Evolutionary conservation across 2,797 vertebrate genomes (phyloP).

Genomic region (Mastacembelus armatus): DNA sequence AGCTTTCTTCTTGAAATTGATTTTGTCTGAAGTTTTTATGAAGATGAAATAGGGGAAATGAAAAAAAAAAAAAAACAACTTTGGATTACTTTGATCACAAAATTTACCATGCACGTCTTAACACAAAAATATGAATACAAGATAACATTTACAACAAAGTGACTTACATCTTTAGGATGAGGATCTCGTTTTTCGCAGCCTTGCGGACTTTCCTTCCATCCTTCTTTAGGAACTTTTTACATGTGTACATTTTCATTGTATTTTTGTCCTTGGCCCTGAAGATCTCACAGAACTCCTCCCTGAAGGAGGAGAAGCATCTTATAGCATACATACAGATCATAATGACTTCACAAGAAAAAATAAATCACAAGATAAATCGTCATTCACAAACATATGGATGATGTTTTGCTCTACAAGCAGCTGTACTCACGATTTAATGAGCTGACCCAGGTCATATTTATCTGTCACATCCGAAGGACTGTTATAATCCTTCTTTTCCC

Average conservation of each 20-base stretch:
- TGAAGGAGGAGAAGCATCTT: slow-evolving; percentile 68
- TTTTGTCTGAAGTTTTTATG: slow-evolving; percentile 1
- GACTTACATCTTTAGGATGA: slow-evolving; percentile 97
- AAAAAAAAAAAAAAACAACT: neutral
- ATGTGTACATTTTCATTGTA: slow-evolving; percentile 94
- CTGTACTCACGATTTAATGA: slow-evolving; percentile 96
- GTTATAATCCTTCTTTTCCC: slow-evolving; percentile 98
- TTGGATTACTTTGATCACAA: neutral
- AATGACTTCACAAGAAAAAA: neutral
- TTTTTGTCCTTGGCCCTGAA: slow-evolving; percentile 97
- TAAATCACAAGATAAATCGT: neutral
- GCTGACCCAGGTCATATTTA: slow-evolving; percentile 98
- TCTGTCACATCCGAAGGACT: slow-evolving; percentile 97
- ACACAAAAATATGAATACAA: neutral
- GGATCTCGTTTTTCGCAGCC: slow-evolving; percentile 97
- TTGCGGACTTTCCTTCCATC: slow-evolving; percentile 97
- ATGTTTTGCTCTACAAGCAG: neutral
- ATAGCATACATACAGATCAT: neutral
- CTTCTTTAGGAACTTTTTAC: slow-evolving; percentile 97
- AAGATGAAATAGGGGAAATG: neutral
- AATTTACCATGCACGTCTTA: no score
- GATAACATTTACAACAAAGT: neutral
- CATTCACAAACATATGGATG: neutral
- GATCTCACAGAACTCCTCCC: slow-evolving; percentile 99
- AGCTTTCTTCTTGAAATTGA: slow-evolving; percentile 9